These are phyloP conservation scores for Canis aureus DNA, from an alignment of 2,113 vertebrate genomes.

Conservation along the genomic window DNA sequence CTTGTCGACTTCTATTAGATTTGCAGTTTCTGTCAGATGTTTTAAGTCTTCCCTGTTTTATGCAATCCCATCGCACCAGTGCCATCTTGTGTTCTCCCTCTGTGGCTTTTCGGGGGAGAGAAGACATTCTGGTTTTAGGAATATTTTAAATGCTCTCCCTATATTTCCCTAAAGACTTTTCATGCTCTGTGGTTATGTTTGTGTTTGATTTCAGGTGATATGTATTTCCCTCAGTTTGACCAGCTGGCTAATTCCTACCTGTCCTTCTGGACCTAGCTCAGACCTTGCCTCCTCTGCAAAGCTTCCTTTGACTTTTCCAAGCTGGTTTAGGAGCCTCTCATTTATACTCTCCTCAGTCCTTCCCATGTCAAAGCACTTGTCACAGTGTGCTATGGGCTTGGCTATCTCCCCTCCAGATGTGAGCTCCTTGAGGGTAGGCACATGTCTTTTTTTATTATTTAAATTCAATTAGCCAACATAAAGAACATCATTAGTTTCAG, in stretches of 20 bases:
- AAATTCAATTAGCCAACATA: neutral
- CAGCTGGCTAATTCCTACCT: neutral
- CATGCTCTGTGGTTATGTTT: neutral
- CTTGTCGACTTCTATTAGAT: neutral
- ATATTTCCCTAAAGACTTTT: neutral
- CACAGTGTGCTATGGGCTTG: neutral
- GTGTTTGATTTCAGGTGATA: neutral
- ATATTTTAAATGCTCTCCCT: neutral
- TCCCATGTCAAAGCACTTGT: neutral
- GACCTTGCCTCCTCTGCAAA: neutral
- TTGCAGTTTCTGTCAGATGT: neutral
- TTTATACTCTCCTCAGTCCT: neutral
- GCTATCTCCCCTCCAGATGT: neutral
- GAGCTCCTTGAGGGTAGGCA: neutral
- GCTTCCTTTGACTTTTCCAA: neutral
- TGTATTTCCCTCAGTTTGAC: neutral
- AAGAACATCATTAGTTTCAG: neutral
- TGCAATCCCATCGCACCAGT: neutral
- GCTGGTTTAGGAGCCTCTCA: neutral
- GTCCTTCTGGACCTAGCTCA: neutral
- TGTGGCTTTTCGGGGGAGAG: neutral
- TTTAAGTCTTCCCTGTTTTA: neutral
- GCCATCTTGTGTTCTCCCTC: conserved; percentile 58
- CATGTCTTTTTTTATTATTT: neutral
- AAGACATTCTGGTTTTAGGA: neutral